Evolutionary conservation across 2,113 vertebrate species (phyloP).

Genomic region (Serilophus lunatus): DNA sequence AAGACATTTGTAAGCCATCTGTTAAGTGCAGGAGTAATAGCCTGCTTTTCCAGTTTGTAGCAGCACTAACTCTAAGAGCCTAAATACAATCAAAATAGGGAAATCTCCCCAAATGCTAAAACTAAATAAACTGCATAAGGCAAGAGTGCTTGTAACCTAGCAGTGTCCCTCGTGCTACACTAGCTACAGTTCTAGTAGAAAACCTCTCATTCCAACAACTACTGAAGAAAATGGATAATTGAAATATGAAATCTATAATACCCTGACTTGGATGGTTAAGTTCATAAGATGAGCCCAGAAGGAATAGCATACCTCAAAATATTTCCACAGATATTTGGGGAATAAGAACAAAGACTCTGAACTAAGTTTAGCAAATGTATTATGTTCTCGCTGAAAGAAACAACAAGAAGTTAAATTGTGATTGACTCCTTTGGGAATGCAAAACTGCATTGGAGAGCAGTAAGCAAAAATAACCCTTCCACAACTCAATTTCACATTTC

Average conservation of each 20-base stretch:
- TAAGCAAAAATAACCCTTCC: not conserved
- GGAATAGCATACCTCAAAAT: not conserved
- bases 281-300: not conserved
- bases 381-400: not conserved
- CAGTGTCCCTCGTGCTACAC: not conserved
- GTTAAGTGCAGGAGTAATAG: conserved; percentile 10
- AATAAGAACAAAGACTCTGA: not conserved
- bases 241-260: not conserved
- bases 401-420: not conserved
- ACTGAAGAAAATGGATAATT: not conserved
- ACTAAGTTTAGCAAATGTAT: not conserved
- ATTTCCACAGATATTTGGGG: not conserved
- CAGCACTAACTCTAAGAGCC: not conserved
- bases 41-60: not conserved
- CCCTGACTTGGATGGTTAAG: not conserved
- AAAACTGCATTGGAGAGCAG: not conserved
- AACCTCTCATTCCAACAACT: not conserved
- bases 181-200: not conserved
- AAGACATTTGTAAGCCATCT: conserved; percentile 37
- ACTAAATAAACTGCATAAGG: not conserved
- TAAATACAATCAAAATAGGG: not conserved
- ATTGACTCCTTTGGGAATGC: not conserved
- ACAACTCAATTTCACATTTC: not conserved
- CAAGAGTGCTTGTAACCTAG: not conserved
- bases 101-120: not conserved